Evolutionary conservation across 2,797 vertebrate species (phyloP), one percentile per base, ranked within the genome.

Genomic region (Rhabdomys pumilio): DNA sequence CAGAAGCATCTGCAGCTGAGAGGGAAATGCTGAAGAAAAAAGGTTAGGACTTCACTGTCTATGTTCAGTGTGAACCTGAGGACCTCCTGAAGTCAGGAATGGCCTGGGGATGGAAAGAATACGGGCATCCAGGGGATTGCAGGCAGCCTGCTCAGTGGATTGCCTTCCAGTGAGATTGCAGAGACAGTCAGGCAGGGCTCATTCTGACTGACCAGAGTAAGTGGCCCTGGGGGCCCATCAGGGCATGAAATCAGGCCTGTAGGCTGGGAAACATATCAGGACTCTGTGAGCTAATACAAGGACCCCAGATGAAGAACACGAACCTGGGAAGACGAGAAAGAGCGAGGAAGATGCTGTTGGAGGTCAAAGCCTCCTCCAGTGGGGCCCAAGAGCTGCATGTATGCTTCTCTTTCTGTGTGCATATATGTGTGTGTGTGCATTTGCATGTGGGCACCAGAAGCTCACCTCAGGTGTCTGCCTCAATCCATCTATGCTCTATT

Each of bases 91-190:
- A 94, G 73, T 93, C 14, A 90, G 89, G 89, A 81, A 76, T 8
- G 50, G n/a, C 75, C 1, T 85, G 67, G 53, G 73, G 63, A 90
- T 19, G 77, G 24, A 91, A 90, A 65, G 73, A 9, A 4, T 41
- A 0, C 11, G 19, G 65, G 47, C 24, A 6, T 24, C 0, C 0
- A 67, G 69, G 13, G 72, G 55, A 29, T 3, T 10, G 86, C 57
- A 34, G 53, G 6, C 67, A 34, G 73, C 15, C 85, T 80, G 13
- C 75, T 75, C 75, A 38, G 59, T 29, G 29, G 75, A 41, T 76
- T 50, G 22, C 31, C 89, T 96, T 94, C 87, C 2, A 41, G 67
- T 31, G 38, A 61, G 26, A 90, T 90, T 73, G 90, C 91, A 9
- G 34, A 94, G 75, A 53, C 57, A 47, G n/a, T 67, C 50, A 87